These are phyloP conservation scores for Andrena bicolor DNA, from an alignment of 2,888 invertebrate genomes.

Conservation along the genomic window DNA sequence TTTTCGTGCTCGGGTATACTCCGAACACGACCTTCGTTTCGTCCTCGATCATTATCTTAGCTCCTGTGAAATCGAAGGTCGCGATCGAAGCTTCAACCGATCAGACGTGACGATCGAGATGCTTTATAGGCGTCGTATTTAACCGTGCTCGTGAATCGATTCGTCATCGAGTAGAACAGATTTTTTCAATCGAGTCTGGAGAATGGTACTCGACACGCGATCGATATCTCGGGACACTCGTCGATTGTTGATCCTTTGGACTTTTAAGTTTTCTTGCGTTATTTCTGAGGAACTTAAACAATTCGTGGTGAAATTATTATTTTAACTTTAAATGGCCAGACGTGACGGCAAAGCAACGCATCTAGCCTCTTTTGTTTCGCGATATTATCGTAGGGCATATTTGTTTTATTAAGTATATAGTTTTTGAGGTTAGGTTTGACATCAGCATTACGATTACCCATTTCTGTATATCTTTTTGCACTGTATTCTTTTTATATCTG, in stretches of 20 bases:
- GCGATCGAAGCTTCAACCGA: conserved; percentile 20
- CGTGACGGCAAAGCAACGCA: no score
- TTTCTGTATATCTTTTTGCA: no score
- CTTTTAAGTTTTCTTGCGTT: not conserved
- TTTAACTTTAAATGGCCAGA: no score
- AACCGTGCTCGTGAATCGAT: not conserved
- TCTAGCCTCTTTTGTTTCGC: no score
- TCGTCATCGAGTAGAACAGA: conserved; percentile 5
- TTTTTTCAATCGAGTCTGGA: not conserved
- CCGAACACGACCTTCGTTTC: conserved; percentile 3
- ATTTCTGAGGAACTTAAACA: no score
- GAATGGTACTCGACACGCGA: not conserved
- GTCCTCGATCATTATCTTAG: conserved; percentile 5
- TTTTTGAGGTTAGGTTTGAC: no score
- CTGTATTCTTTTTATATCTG: no score
- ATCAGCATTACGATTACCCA: no score
- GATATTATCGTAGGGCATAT: no score
- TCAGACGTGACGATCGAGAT: conserved; percentile 11
- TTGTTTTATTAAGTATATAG: no score
- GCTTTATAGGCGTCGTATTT: not conserved
- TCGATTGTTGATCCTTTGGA: not conserved
- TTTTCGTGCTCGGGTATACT: not conserved
- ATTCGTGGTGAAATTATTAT: no score
- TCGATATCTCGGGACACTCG: not conserved
- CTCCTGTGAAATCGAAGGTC: not conserved